A percentile compares a stretch with the other conserved stretches of the same genome.
Conservation (phyloP, 2,113 vertebrate genomes). For the Caranx ignobilis region DNA sequence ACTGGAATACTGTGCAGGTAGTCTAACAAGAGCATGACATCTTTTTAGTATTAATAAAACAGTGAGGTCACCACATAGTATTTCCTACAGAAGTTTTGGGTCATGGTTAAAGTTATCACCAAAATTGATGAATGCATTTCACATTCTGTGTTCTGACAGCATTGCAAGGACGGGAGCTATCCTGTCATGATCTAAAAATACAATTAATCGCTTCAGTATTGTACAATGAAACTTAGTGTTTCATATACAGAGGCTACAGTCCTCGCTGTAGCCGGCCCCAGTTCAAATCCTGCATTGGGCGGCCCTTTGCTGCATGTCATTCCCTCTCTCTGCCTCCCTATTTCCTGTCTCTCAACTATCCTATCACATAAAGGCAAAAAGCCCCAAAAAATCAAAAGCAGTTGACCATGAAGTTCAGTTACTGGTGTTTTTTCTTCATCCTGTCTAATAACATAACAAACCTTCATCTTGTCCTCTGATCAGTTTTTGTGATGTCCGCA, state of each 20-base stretch:
- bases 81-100: not conserved
- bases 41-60: not conserved
- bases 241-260: no score
- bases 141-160: not conserved
- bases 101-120: no score
- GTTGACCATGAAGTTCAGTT: no score
- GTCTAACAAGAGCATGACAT: slow-evolving; percentile 79
- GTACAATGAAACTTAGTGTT: not conserved
- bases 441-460: slow-evolving; percentile 44
- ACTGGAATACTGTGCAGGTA: slow-evolving; percentile 96
- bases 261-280: no score
- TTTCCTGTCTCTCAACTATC: no score
- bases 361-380: no score
- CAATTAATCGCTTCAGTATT: not conserved
- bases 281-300: no score
- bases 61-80: not conserved
- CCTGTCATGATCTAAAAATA: not conserved
- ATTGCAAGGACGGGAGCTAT: not conserved
- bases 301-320: no score
- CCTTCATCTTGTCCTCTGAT: slow-evolving; percentile 96
- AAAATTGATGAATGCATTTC: no score
- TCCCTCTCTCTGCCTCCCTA: no score
- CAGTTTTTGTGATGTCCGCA: slow-evolving; percentile 87
- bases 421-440: not conserved
- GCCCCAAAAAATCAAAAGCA: no score